phyloP scores from a whole-genome alignment of 2,113 vertebrate genomes.

The Apteryx mantelli region DNA sequence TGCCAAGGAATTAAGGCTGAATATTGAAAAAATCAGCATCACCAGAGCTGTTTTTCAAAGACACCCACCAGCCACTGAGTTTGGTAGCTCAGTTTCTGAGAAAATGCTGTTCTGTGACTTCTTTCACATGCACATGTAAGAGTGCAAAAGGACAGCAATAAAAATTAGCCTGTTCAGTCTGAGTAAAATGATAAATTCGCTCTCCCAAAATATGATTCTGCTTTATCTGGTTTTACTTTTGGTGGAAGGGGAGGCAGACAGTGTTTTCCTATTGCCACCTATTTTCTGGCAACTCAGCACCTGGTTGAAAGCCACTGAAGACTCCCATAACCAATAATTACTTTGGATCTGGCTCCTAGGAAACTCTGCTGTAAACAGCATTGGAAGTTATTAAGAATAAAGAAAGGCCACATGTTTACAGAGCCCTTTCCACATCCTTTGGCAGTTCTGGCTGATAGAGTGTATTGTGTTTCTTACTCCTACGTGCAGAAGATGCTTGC shows the following conservation, averaged over 20 bases:
- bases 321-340: background rate
- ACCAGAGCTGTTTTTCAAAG: background rate
- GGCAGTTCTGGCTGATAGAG: background rate
- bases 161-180: background rate
- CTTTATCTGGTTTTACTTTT: background rate
- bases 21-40: background rate
- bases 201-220: background rate
- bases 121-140: background rate
- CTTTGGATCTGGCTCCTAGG: background rate
- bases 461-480: background rate
- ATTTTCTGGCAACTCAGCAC: background rate
- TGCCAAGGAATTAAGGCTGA: background rate
- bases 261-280: background rate
- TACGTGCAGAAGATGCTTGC: background rate
- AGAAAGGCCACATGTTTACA: background rate
- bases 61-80: background rate
- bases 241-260: background rate
- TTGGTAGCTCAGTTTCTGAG: background rate
- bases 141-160: background rate
- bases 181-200: background rate
- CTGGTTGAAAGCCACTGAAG: background rate
- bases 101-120: background rate
- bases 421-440: background rate
- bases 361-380: background rate
- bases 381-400: constrained; percentile 7